Evolutionary conservation across 1,140 invertebrate species (phyloP).

Genomic region (Drosophila kohkoa): DNA sequence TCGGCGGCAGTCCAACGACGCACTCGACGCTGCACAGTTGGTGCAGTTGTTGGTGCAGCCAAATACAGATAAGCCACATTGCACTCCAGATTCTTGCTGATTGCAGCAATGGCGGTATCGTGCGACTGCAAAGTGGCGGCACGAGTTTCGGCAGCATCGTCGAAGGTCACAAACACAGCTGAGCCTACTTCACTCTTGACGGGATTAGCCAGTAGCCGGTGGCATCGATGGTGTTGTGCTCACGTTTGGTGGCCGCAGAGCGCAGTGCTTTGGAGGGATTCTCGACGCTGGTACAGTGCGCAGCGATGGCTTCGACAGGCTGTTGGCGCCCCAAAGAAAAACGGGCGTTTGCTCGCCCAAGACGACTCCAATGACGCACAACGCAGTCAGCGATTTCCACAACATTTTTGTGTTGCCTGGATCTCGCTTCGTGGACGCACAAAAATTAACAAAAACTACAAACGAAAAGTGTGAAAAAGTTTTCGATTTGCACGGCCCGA

Average conservation of each 20-base stretch:
- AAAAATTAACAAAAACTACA: conserved; percentile 78
- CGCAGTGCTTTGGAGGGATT: conserved; percentile 73
- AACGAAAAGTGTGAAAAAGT: conserved; percentile 71
- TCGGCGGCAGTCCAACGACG: conserved; percentile 67
- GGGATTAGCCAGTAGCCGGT: conserved; percentile 60
- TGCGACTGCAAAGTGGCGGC: conserved; percentile 84
- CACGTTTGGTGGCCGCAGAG: conserved; percentile 50
- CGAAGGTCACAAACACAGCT: conserved; percentile 82
- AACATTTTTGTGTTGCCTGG: conserved; percentile 57
- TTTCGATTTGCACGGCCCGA: conserved; percentile 50
- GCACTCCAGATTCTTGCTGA: conserved; percentile 69
- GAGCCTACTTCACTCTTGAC: conserved; percentile 66
- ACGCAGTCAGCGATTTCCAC: conserved; percentile 78
- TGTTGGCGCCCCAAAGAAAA: conserved; percentile 80
- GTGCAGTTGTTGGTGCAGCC: conserved; percentile 59
- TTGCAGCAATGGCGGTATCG: conserved; percentile 82
- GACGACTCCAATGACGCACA: conserved; percentile 80
- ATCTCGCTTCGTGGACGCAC: conserved; percentile 52
- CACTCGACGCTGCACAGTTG: conserved; percentile 56
- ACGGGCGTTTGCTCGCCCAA: conserved; percentile 78
- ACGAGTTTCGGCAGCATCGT: conserved; percentile 82
- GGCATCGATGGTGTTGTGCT: conserved; percentile 67
- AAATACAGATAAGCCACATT: conserved; percentile 78
- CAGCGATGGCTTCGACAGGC: conserved; percentile 63
- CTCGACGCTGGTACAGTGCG: conserved; percentile 72